Conservation (phyloP, 2,113 vertebrate species). For the Rhinogobius similis region DNA sequence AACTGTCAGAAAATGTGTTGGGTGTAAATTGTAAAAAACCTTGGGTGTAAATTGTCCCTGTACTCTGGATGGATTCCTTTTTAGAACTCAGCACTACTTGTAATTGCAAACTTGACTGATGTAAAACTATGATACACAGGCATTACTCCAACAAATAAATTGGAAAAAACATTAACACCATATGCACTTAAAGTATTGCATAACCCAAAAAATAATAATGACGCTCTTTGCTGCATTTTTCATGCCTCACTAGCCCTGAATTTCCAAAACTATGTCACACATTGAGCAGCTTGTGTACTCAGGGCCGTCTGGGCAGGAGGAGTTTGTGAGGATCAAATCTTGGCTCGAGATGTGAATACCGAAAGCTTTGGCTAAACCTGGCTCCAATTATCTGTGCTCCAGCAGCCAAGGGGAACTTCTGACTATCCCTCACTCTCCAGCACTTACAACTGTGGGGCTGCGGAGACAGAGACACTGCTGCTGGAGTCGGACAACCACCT, state of each 20-base stretch:
- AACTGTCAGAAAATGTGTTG: too few species aligned
- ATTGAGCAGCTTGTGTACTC: constrained; percentile 13
- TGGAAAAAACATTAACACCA: too few species aligned
- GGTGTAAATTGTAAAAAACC: too few species aligned
- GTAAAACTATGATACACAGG: neutral
- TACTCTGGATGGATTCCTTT: too few species aligned
- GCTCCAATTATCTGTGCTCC: constrained; percentile 74
- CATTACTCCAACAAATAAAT: too few species aligned
- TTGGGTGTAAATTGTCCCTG: too few species aligned
- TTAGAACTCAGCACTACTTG: too few species aligned
- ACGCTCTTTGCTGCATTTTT: neutral
- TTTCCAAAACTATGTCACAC: constrained; percentile 23
- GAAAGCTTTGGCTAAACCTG: constrained; percentile 66
- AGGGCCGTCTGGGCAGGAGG: constrained; percentile 38
- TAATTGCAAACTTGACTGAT: too few species aligned
- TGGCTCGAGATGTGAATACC: constrained; percentile 66
- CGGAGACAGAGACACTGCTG: too few species aligned
- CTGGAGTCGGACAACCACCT: constrained; percentile 23
- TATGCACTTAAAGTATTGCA: too few species aligned
- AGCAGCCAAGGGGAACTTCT: constrained; percentile 69
- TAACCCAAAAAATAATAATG: neutral
- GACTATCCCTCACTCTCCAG: constrained; percentile 49
- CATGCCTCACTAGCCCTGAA: neutral
- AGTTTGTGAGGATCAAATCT: constrained; percentile 59
- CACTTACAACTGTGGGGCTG: constrained; percentile 38